Base-by-base conservation (phyloP, 2,113 vertebrate species). In the Hystrix brachyura region DNA sequence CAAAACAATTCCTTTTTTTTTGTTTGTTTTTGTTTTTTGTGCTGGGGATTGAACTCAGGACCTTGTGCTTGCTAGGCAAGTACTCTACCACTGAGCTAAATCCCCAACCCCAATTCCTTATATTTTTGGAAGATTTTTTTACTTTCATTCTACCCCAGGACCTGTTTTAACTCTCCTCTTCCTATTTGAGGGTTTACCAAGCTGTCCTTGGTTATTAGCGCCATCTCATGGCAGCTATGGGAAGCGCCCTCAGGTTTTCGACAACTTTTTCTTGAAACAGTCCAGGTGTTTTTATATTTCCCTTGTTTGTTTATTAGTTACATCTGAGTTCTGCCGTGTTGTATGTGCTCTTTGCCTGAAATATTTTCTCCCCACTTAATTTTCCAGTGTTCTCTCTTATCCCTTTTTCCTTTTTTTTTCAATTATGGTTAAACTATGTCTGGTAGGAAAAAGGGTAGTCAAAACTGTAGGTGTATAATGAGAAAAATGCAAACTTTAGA, bases 401-500 rank as follows among this genome's bases (percentile, higher is more conserved):
- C 34, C 15, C 1, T 95, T 27, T 19, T 29, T 32, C 34, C 12
- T 6, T 95, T 51, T 7, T 85, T 32, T 95, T 96, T 90, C 21
- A 71, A 0, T 59, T 91, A 34, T 90, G 46, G 65, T 92, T 90
- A 94, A 89, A 92, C 11, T 89, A 2, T 82, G 23, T 62, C 34
- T 89, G 65, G 18, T 48, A 32, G 43, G n/a, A 92, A 48, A 72
- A 90, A 79, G 34, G 13, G 9, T 81, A 84, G 67, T 94, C 74
- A 85, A 8, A 86, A 17, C 29, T 4, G 71, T 48, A 55, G n/a
- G 13, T 18, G 2, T 88, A 2, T 90, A 76, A 92, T 23, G 79
- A 96, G 90, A 65, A 91, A 85, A 91, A 87, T 85, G 43, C 12
- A 81, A 60, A 8, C 84, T 93, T 27, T 71, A 65, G 59, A 59